A percentile compares a stretch with the other conserved stretches of the same genome.
These are phyloP conservation scores for Psilanteris sp. DNA, from an alignment of 1,140 invertebrate species.

Conservation along the genomic window DNA sequence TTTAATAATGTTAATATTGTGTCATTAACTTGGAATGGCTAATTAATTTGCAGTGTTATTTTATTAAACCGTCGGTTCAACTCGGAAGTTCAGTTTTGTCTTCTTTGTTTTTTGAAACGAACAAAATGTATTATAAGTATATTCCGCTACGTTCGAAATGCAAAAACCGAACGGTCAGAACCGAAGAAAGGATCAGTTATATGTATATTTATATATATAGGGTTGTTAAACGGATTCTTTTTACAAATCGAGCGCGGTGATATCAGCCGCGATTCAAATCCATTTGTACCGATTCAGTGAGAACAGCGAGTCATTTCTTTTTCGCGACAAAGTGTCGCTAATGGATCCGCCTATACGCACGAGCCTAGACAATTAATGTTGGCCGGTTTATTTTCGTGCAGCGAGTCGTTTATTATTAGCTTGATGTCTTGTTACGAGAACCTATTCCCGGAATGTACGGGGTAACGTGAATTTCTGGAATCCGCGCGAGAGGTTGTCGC, in stretches of 20 bases:
- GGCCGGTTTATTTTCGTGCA: slow-evolving; percentile 64
- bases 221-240: no score
- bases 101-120: no score
- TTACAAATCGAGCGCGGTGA: no score
- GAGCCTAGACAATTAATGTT: slow-evolving; percentile 63
- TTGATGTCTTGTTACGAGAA: slow-evolving; percentile 68
- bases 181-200: no score
- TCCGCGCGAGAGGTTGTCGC: slow-evolving; percentile 60
- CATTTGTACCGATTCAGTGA: no score
- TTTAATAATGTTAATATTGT: slow-evolving; percentile 39
- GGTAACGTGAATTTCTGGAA: slow-evolving; percentile 70
- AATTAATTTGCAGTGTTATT: slow-evolving; percentile 40
- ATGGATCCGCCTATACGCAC: slow-evolving; percentile 51
- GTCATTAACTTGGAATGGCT: slow-evolving; percentile 15
- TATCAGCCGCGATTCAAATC: no score
- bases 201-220: no score
- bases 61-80: no score
- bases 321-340: slow-evolving; percentile 50
- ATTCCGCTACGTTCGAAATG: no score
- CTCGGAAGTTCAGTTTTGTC: no score
- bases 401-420: slow-evolving; percentile 69
- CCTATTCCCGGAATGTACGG: slow-evolving; percentile 65
- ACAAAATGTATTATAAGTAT: no score
- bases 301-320: slow-evolving; percentile 27
- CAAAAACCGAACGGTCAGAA: no score